phyloP scores from a whole-genome alignment of 2,113 vertebrate species.

The Nerophis ophidion region DNA sequence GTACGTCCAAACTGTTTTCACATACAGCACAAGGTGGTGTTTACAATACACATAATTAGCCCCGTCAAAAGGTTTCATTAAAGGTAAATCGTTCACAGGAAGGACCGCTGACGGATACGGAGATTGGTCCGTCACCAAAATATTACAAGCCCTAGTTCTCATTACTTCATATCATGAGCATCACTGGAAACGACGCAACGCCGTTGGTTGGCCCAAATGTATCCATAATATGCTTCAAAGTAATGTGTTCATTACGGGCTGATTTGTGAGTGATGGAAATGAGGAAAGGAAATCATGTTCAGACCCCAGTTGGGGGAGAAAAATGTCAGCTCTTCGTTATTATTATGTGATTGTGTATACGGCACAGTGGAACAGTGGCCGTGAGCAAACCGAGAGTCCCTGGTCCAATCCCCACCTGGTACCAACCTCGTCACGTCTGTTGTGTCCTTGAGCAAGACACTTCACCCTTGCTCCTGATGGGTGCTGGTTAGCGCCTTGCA shows the following conservation, averaged over 20 bases:
- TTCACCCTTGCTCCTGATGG: no score
- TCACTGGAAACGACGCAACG: conserved; percentile 22
- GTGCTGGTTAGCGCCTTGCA: no score
- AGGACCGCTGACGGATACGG: background rate
- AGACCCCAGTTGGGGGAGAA: conserved; percentile 8
- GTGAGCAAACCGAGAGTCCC: no score
- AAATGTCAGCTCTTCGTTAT: conserved; percentile 16
- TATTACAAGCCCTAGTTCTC: conserved; percentile 9
- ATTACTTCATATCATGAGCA: conserved; percentile 18
- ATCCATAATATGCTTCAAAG: conserved; percentile 20
- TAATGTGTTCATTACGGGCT: conserved; percentile 32
- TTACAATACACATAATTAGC: background rate
- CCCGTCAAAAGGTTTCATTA: conserved; percentile 4
- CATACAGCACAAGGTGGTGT: background rate
- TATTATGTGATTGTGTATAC: no score
- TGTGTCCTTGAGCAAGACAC: no score
- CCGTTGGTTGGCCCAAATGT: conserved; percentile 20
- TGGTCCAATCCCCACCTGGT: no score
- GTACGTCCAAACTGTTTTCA: no score
- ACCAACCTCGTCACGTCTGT: no score
- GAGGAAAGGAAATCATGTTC: conserved; percentile 17
- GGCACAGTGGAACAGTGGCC: no score
- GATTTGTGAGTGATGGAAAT: conserved; percentile 29
- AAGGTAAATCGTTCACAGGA: conserved; percentile 4
- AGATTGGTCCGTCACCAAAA: conserved; percentile 2